Base-by-base conservation (phyloP, 2,888 invertebrate genomes). In the Cynaeus angustus region DNA sequence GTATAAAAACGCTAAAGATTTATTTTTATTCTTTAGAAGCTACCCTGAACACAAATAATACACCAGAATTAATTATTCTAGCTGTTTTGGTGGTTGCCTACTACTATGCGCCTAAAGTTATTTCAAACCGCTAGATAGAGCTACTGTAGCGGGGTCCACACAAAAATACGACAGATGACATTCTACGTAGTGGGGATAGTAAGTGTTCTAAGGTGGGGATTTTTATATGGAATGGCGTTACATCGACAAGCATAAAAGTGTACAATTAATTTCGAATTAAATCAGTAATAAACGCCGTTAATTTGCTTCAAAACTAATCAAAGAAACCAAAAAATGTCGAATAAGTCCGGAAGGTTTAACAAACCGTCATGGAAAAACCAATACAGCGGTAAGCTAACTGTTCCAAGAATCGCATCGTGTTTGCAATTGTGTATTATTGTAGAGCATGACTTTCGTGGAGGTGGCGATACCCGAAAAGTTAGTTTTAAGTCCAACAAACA, bases 401-500 rank as follows among this genome's bases (percentile, higher is more conserved):
- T 37, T 43, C 21, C 38, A 12, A 12, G 7, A 6, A n/a, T 12
- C 5, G 10, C 7, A 6, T 7, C 1, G 33, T 4, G 33, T 7
- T 33, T 9, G n/a, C 2, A 2, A 2, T 33, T 41, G 41, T 13
- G 1, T 41, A 1, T 3, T 41, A 1, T 26, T 13, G 8, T 37
- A 70, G 70, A 70, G 14, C 59, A 66, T 26, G 70, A 70, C 38
- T 70, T 48, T 48, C 70, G 70, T 26, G 66, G 46, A n/a, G 66
- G 66, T 41, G 74, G 74, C 30, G 76, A 79, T 28, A 71, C 69
- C 0, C 46, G 86, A 78, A 84, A 88, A 69, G 89, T 89, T 67
- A 88, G 87, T 76, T 89, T 90, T 77, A 89, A 89, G 77, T 83
- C 87, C 13, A 70, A 69, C 75, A 79, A 61, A 28, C 70, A 71